Evolutionary conservation across 2,888 invertebrate genomes (phyloP).

Genomic region (Acleris emargana): DNA sequence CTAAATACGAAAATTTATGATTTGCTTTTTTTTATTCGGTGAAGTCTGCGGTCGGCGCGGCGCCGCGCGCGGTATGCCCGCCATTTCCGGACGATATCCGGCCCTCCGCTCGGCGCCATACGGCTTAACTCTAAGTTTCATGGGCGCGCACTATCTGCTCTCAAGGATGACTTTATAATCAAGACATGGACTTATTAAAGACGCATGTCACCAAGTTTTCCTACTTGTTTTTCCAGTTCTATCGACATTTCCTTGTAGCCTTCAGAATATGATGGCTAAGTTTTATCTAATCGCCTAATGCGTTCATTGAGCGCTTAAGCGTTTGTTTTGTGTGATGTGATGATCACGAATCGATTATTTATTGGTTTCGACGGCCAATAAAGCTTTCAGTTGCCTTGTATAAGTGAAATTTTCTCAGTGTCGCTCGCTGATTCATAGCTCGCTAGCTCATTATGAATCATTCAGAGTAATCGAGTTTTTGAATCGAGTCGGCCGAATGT

Average conservation of each 20-base stretch:
- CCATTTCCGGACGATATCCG: constrained; percentile 83
- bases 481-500: constrained; percentile 79
- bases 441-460: constrained; percentile 68
- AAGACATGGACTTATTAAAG: background rate
- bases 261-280: constrained; percentile 44
- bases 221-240: constrained; percentile 57
- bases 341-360: constrained; percentile 9
- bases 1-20: constrained; percentile 48
- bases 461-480: constrained; percentile 80
- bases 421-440: constrained; percentile 74
- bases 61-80: constrained; percentile 77
- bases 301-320: constrained; percentile 21
- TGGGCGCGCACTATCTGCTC: constrained; percentile 1
- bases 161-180: constrained; percentile 12
- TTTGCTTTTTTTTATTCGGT: constrained; percentile 57
- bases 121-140: constrained; percentile 48
- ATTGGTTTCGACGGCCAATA: constrained; percentile 29
- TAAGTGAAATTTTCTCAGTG: constrained; percentile 62
- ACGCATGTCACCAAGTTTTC: constrained; percentile 43
- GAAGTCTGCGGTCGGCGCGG: constrained; percentile 61
- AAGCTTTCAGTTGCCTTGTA: constrained; percentile 26
- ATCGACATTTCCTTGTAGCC: constrained; percentile 53
- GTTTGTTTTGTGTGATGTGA: constrained; percentile 28
- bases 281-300: constrained; percentile 34
- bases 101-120: constrained; percentile 59